Percentiles rank a stretch among this genome's conserved stretches.
These are phyloP conservation scores for Haplochromis vanheusdeni DNA, from an alignment of 2,113 vertebrate species.

Conservation along the genomic window DNA sequence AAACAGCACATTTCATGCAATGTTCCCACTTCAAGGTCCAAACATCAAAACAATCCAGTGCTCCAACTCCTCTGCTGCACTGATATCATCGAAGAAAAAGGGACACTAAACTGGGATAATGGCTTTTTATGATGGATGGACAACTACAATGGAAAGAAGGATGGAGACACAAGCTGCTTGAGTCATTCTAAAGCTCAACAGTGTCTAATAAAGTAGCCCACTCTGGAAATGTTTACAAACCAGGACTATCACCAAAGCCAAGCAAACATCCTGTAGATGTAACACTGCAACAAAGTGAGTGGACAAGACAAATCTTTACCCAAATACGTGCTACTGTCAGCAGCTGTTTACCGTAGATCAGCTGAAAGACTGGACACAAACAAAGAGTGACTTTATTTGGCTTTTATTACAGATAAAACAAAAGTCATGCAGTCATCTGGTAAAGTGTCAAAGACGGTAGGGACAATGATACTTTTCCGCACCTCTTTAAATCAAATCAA, in stretches of 20 bases:
- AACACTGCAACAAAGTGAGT: not conserved
- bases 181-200: not conserved
- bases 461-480: fast-evolving
- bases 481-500: too few species aligned
- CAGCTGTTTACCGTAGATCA: not conserved
- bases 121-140: not conserved
- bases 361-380: not conserved
- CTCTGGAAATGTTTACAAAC: not conserved
- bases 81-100: not conserved
- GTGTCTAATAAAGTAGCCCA: not conserved
- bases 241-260: not conserved
- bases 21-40: constrained; percentile 34
- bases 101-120: not conserved
- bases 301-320: not conserved
- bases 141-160: not conserved
- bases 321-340: not conserved
- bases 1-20: constrained; percentile 23
- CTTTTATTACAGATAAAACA: not conserved
- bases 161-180: not conserved
- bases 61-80: not conserved
- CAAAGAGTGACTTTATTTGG: not conserved
- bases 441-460: fast-evolving
- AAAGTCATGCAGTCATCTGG: not conserved
- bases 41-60: constrained; percentile 18
- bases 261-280: not conserved